phyloP scores from a whole-genome alignment of 2,113 vertebrate genomes.

The Brachionichthys hirsutus region DNA sequence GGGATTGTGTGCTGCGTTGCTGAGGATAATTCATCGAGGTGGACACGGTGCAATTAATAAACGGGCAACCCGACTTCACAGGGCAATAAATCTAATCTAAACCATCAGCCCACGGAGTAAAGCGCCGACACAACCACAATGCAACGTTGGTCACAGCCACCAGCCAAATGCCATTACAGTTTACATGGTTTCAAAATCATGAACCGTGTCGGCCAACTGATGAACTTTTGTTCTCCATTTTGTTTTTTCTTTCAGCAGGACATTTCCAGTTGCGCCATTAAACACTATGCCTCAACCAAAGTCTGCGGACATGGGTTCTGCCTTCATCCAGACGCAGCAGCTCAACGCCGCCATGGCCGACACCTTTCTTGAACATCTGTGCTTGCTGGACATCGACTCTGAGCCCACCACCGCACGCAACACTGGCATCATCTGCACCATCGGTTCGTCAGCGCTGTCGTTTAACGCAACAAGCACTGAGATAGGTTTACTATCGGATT shows the following conservation, averaged over 20 bases:
- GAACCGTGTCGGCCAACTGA: neutral
- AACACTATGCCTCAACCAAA: slow-evolving; percentile 76
- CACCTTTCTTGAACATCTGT: slow-evolving; percentile 97
- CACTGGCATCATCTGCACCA: slow-evolving; percentile 98
- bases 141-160: neutral
- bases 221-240: neutral
- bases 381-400: slow-evolving; percentile 95
- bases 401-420: slow-evolving; percentile 92
- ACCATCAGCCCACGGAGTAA: too few relatives aligned
- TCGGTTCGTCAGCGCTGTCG: slow-evolving; percentile 78
- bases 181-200: too few relatives aligned
- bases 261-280: slow-evolving; percentile 35
- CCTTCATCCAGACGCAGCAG: slow-evolving; percentile 98
- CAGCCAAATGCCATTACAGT: neutral
- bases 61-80: too few relatives aligned
- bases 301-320: slow-evolving; percentile 82
- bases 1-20: neutral
- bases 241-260: slow-evolving; percentile 48
- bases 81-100: too few relatives aligned
- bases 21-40: neutral
- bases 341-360: slow-evolving; percentile 93
- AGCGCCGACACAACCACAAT: neutral
- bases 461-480: neutral
- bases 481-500: neutral
- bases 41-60: neutral